These are phyloP conservation scores for Apotomis capreana DNA, from an alignment of 2,888 invertebrate species.

Conservation along the genomic window DNA sequence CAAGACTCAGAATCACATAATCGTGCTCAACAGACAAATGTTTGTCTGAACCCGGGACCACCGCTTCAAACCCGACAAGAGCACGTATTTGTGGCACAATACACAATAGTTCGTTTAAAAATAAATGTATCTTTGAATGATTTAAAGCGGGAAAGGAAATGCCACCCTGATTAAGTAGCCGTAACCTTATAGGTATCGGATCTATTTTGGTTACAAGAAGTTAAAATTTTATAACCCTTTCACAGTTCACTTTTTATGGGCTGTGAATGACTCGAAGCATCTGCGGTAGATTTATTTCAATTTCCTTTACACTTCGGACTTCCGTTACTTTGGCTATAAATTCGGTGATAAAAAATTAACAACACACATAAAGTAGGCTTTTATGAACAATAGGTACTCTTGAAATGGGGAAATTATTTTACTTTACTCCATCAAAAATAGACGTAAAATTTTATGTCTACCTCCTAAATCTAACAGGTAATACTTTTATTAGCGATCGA, in stretches of 20 bases:
- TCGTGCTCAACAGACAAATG: too few species aligned
- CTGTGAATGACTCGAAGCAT: constrained; percentile 76
- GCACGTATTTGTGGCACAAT: too few species aligned
- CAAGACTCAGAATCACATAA: too few species aligned
- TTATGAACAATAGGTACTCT: constrained; percentile 54
- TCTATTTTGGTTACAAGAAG: constrained; percentile 64
- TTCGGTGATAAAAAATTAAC: constrained; percentile 74
- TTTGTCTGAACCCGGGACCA: too few species aligned
- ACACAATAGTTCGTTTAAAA: too few species aligned
- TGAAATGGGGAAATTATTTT: constrained; percentile 48
- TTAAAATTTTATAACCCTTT: constrained; percentile 73
- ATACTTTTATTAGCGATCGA: too few species aligned
- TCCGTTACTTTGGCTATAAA: constrained; percentile 72
- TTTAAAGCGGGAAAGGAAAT: constrained; percentile 37
- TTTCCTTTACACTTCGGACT: constrained; percentile 76
- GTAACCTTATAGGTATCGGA: constrained; percentile 44
- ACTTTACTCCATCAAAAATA: constrained; percentile 35
- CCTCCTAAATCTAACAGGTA: background rate
- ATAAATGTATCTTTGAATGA: constrained; percentile 15
- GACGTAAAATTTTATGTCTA: constrained; percentile 18
- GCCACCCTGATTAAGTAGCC: constrained; percentile 41
- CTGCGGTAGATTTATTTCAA: constrained; percentile 78
- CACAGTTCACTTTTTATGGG: constrained; percentile 69
- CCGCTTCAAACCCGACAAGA: too few species aligned
- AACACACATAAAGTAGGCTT: constrained; percentile 55